phyloP scores from a whole-genome alignment of 2,888 invertebrate species.

The Eupithecia abbreviata region DNA sequence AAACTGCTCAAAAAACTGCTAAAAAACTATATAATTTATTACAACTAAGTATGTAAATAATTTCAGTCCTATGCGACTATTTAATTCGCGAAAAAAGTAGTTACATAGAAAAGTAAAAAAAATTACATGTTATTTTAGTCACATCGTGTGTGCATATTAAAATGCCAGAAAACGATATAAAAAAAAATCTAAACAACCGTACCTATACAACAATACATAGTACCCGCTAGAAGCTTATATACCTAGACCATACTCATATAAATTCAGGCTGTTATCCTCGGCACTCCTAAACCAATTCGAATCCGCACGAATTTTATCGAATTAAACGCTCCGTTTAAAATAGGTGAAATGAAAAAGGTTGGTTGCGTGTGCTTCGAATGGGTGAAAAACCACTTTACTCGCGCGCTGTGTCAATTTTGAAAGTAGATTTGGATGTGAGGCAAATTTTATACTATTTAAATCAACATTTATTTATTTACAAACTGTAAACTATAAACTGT shows the following conservation, averaged over 20 bases:
- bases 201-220: background rate
- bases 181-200: background rate
- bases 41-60: too few species aligned
- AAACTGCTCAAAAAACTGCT: too few species aligned
- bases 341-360: constrained; percentile 72
- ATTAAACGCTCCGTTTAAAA: constrained; percentile 78
- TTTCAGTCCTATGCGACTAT: too few species aligned
- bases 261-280: constrained; percentile 59
- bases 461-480: too few species aligned
- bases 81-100: background rate
- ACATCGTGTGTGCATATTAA: background rate
- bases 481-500: too few species aligned
- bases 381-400: constrained; percentile 40
- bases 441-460: too few species aligned
- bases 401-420: background rate
- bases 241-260: constrained; percentile 37
- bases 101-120: background rate
- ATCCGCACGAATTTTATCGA: constrained; percentile 74
- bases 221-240: constrained; percentile 47
- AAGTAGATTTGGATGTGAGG: too few species aligned
- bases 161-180: background rate
- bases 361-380: constrained; percentile 64
- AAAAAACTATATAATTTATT: background rate
- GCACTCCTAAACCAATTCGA: constrained; percentile 68
- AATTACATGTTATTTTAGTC: background rate